phyloP scores from a whole-genome alignment of 2,888 invertebrate species.

The Escarpia spicata region DNA sequence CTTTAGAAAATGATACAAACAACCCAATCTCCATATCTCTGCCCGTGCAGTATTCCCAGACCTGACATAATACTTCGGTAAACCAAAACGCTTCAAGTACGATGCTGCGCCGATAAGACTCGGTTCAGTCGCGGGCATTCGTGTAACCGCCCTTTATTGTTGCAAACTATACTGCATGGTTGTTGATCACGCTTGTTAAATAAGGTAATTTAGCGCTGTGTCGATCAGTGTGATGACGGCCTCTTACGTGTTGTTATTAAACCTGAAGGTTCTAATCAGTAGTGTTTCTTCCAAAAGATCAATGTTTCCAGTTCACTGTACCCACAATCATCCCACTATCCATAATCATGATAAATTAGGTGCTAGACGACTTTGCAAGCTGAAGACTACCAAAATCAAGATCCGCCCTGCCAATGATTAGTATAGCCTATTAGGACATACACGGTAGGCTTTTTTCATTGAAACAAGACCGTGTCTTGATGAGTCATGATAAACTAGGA shows the following conservation, averaged over 20 bases:
- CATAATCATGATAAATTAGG: background rate
- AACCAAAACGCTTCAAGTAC: background rate
- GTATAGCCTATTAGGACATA: no score
- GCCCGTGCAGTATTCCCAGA: background rate
- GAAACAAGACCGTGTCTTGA: no score
- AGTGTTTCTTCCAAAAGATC: no score
- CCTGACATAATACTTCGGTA: no score
- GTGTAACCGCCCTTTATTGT: background rate
- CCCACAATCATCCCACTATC: background rate
- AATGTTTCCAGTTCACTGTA: no score
- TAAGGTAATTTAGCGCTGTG: background rate
- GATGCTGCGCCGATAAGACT: background rate
- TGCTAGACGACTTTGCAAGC: background rate
- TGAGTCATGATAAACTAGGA: no score
- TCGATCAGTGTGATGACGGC: background rate
- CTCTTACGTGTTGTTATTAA: background rate
- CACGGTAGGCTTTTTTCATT: background rate
- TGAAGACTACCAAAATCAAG: background rate
- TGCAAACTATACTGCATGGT: background rate
- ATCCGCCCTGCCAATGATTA: background rate
- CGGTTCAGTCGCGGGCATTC: background rate
- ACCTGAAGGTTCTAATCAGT: no score
- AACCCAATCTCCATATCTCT: background rate
- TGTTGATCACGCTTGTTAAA: background rate
- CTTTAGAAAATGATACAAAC: background rate